Evolutionary conservation across 1,140 invertebrate species (phyloP).

Genomic region (Drosophila melanica): DNA sequence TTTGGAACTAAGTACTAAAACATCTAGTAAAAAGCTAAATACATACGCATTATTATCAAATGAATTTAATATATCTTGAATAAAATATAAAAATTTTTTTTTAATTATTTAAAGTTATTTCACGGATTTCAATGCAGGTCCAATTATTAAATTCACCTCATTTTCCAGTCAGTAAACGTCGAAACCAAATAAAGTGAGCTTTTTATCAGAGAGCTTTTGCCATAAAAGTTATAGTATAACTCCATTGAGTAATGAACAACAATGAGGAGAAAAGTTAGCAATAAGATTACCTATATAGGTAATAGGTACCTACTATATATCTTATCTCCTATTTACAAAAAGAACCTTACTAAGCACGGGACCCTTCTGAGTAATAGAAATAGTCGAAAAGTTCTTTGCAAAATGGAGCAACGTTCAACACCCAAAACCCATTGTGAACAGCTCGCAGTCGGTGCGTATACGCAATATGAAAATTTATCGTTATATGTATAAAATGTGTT

Average conservation of each 20-base stretch:
- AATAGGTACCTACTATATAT: constrained; percentile 8
- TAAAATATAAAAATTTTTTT: no score
- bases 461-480: background rate
- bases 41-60: no score
- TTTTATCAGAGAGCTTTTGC: background rate
- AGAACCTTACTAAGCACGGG: background rate
- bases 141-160: no score
- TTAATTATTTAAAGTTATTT: no score
- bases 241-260: no score
- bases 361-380: constrained; percentile 35
- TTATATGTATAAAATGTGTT: background rate
- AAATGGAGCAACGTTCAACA: constrained; percentile 59
- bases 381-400: background rate
- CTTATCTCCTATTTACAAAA: constrained; percentile 46
- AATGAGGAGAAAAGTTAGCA: no score
- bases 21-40: no score
- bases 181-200: constrained; percentile 14
- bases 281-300: no score
- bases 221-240: background rate
- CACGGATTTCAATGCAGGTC: no score
- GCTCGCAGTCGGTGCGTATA: constrained; percentile 61
- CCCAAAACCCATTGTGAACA: constrained; percentile 58
- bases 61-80: no score
- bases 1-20: no score
- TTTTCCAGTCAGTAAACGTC: background rate